A percentile compares a stretch with the other conserved stretches of the same genome.
Evolutionary conservation across 2,113 vertebrate species (phyloP).

Genomic region (Apteryx owenii): DNA sequence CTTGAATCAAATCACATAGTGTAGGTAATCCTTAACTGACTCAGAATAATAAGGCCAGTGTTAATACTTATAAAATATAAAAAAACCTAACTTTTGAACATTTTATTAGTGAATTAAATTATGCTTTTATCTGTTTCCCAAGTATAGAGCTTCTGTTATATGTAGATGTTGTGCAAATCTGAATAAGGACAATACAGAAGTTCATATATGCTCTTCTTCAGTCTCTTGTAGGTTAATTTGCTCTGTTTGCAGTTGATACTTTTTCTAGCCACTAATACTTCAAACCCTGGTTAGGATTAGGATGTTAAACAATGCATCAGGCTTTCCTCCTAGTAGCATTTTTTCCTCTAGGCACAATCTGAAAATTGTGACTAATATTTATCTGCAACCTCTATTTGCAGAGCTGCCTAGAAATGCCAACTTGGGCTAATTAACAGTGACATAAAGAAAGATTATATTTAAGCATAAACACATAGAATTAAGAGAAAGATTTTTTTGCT

Average conservation of each 20-base stretch:
- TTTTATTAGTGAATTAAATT: neutral
- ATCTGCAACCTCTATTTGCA: neutral
- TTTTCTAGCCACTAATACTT: neutral
- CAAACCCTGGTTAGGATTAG: neutral
- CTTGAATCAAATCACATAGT: neutral
- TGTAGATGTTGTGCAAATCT: neutral
- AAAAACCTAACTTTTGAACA: accelerated
- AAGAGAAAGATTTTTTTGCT: conserved; percentile 1
- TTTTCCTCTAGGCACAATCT: neutral
- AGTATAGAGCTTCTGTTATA: neutral
- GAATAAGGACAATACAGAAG: neutral
- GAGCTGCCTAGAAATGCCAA: conserved; percentile 10
- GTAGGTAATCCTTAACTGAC: neutral
- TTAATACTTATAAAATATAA: neutral
- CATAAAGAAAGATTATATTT: neutral
- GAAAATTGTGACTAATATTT: neutral
- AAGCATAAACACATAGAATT: neutral
- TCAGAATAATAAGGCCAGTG: neutral
- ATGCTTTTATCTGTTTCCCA: neutral
- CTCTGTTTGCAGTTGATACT: neutral
- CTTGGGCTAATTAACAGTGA: neutral
- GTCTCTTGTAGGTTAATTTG: neutral
- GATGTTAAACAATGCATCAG: neutral
- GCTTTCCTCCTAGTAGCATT: neutral
- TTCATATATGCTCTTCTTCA: neutral